phyloP scores from a whole-genome alignment of 2,113 vertebrate species.

The Pristiophorus japonicus region DNA sequence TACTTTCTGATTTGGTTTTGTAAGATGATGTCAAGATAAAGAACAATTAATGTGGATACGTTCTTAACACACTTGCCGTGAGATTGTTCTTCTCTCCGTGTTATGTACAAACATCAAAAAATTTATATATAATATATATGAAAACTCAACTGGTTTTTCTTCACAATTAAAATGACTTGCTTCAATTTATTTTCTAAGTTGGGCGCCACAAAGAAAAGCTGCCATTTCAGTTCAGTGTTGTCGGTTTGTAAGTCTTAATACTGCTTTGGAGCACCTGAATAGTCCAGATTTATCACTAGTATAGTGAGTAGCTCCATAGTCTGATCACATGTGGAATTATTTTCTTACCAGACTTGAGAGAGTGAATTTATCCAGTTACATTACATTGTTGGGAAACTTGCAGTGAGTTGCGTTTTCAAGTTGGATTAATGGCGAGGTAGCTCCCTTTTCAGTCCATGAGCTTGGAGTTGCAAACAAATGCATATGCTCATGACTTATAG shows the following conservation, averaged over 20 bases:
- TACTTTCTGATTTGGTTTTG: too few species aligned
- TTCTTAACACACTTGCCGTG: not conserved
- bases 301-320: not conserved
- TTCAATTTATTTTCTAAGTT: not conserved
- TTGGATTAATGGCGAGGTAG: not conserved
- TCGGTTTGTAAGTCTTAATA: not conserved
- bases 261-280: not conserved
- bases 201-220: not conserved
- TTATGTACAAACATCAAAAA: not conserved
- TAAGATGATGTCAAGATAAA: not conserved
- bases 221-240: not conserved
- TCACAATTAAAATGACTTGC: not conserved
- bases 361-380: not conserved
- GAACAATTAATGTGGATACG: not conserved
- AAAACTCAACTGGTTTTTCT: not conserved
- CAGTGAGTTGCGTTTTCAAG: not conserved
- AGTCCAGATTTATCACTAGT: not conserved
- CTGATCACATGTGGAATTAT: not conserved
- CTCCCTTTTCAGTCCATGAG: not conserved
- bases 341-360: not conserved
- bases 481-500: not conserved
- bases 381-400: not conserved
- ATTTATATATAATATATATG: not conserved
- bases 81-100: not conserved
- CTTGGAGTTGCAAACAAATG: not conserved